Percentiles rank a stretch among this genome's conserved stretches.
phyloP scores from a whole-genome alignment of 2,888 invertebrate genomes.

The Lithophane leautieri region DNA sequence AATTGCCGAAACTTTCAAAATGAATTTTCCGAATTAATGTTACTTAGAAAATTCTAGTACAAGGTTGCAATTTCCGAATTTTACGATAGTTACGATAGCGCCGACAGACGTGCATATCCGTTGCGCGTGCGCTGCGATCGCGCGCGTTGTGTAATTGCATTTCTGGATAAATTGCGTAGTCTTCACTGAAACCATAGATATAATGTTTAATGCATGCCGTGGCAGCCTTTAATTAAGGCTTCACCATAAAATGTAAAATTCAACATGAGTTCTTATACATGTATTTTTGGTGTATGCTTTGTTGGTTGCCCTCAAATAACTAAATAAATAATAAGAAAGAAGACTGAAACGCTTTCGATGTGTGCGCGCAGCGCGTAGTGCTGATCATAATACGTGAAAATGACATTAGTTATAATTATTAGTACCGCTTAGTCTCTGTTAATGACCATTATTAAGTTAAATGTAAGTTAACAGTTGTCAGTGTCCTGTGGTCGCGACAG shows the following conservation, averaged over 20 bases:
- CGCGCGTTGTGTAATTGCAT: slow-evolving; percentile 52
- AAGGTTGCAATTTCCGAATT: slow-evolving; percentile 48
- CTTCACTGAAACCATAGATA: slow-evolving; percentile 9
- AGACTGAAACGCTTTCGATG: slow-evolving; percentile 42
- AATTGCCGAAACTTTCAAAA: slow-evolving; percentile 1
- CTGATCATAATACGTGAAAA: slow-evolving; percentile 24
- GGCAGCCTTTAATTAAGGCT: no score
- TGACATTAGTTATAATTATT: background rate
- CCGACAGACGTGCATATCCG: slow-evolving; percentile 50
- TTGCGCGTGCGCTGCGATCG: slow-evolving; percentile 49
- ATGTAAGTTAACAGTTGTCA: background rate
- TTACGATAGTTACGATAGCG: slow-evolving; percentile 27
- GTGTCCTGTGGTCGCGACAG: background rate
- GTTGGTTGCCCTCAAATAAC: no score
- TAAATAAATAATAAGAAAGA: no score
- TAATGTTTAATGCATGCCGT: no score
- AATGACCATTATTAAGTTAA: background rate
- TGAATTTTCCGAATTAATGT: slow-evolving; percentile 4
- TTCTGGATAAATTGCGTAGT: slow-evolving; percentile 43
- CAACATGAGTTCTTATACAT: no score
- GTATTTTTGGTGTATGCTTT: no score
- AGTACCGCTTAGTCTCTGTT: background rate
- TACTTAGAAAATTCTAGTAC: slow-evolving; percentile 41
- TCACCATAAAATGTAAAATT: no score
- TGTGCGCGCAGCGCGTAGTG: slow-evolving; percentile 26